phyloP scores from a whole-genome alignment of 2,113 vertebrate genomes.

The Pachycephala philippinensis region DNA sequence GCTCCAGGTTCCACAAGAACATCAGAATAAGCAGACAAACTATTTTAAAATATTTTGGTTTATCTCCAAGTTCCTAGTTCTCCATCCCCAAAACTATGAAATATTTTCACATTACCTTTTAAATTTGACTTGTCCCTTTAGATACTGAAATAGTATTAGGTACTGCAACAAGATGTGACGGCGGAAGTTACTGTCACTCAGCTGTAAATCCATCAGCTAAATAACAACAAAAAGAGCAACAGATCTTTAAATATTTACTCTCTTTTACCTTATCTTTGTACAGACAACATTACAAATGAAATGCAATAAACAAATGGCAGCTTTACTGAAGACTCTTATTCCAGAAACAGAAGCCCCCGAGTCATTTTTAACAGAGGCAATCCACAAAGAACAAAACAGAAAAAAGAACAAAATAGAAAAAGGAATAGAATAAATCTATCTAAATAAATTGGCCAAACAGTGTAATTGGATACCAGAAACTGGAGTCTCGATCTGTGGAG shows the following conservation, averaged over 20 bases:
- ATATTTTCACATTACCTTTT: conserved; percentile 82
- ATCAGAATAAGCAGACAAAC: not conserved
- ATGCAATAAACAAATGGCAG: not conserved
- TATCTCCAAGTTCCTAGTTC: not conserved
- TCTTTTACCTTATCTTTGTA: not conserved
- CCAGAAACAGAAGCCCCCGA: not conserved
- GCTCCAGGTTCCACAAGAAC: not conserved
- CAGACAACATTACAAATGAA: not conserved
- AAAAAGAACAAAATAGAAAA: not conserved
- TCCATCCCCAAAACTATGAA: not conserved
- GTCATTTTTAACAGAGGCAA: not conserved
- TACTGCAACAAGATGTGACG: conserved; percentile 96
- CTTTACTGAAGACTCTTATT: not conserved
- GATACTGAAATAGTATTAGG: conserved; percentile 96
- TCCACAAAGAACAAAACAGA: not conserved
- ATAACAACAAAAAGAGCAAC: not conserved
- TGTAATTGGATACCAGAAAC: not conserved
- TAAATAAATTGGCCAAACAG: not conserved
- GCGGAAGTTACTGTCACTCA: conserved; percentile 97
- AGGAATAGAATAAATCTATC: not conserved
- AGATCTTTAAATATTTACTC: not conserved
- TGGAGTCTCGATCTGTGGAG: not conserved
- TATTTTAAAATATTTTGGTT: not conserved
- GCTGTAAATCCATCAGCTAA: conserved; percentile 96
- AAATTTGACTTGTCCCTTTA: conserved; percentile 98